A percentile compares a stretch with the other conserved stretches of the same genome.
Conservation (phyloP, 2,113 vertebrate genomes). For the Periophthalmus modestus region DNA sequence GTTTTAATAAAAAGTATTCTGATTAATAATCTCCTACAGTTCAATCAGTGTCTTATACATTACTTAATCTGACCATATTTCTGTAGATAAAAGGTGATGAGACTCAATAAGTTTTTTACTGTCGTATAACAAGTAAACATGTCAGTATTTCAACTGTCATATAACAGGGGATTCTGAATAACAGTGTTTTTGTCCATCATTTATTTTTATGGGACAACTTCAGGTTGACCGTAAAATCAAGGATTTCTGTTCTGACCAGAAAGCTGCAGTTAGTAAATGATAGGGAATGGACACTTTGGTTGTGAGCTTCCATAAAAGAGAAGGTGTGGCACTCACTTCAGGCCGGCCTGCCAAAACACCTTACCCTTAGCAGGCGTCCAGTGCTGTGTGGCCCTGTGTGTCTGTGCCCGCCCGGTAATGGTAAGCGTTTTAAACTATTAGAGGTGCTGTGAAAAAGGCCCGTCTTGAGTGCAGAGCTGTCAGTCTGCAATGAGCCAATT, state of each 20-base stretch:
- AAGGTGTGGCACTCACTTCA: slow-evolving; percentile 33
- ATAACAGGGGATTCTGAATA: slow-evolving; percentile 49
- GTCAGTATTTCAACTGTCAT: slow-evolving; percentile 67
- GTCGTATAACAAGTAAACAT: slow-evolving; percentile 54
- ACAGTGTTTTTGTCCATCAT: slow-evolving; percentile 62
- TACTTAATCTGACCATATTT: slow-evolving; percentile 22
- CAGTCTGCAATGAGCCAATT: slow-evolving; percentile 84
- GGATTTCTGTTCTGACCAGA: slow-evolving; percentile 60
- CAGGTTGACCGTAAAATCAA: slow-evolving; percentile 58
- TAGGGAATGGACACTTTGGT: slow-evolving; percentile 33
- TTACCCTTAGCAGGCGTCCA: slow-evolving; percentile 23
- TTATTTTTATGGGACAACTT: slow-evolving; percentile 39
- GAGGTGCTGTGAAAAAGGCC: slow-evolving; percentile 90
- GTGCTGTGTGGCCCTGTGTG: slow-evolving; percentile 78
- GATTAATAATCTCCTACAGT: not conserved
- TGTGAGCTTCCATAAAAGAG: slow-evolving; percentile 24
- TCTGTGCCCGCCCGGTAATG: slow-evolving; percentile 93
- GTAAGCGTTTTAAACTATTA: slow-evolving; percentile 98
- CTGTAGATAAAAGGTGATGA: slow-evolving; percentile 60
- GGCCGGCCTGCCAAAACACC: slow-evolving; percentile 48
- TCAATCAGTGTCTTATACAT: slow-evolving; percentile 6
- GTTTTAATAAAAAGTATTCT: not conserved
- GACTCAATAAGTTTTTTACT: slow-evolving; percentile 59
- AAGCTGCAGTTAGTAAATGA: slow-evolving; percentile 52
- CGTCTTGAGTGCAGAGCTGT: slow-evolving; percentile 91